Percentiles rank a stretch among this genome's conserved stretches.
phyloP scores from a whole-genome alignment of 1,140 invertebrate species.

The Zaprionus ghesquierei region DNA sequence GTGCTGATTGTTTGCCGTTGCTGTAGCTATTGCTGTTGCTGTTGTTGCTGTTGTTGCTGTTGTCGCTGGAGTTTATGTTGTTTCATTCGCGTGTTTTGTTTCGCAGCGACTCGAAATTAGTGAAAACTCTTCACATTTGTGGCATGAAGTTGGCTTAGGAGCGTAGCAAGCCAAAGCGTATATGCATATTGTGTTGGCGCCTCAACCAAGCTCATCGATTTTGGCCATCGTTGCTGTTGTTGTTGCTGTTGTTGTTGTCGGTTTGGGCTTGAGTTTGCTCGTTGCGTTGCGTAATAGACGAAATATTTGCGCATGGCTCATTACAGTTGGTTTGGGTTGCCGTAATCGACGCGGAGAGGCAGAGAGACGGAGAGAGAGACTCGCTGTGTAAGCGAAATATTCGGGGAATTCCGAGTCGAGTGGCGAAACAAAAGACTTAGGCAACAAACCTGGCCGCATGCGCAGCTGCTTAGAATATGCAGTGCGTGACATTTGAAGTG shows the following conservation, averaged over 20 bases:
- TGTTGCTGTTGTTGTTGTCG: constrained; percentile 36
- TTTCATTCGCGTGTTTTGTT: constrained; percentile 77
- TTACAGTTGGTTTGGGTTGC: constrained; percentile 71
- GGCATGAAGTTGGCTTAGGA: constrained; percentile 59
- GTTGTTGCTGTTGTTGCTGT: constrained; percentile 53
- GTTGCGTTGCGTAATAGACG: constrained; percentile 67
- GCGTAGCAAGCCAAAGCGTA: constrained; percentile 25
- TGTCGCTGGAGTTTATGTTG: constrained; percentile 38
- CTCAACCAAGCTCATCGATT: constrained; percentile 67
- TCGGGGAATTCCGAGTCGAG: constrained; percentile 46
- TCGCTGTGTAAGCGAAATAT: constrained; percentile 59
- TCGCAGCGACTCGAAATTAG: constrained; percentile 73
- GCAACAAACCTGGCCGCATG: constrained; percentile 52
- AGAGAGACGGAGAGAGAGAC: constrained; percentile 36
- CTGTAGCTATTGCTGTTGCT: not conserved
- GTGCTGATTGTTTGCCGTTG: constrained; percentile 60
- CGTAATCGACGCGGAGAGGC: constrained; percentile 61
- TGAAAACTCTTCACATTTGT: constrained; percentile 78
- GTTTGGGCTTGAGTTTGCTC: constrained; percentile 8
- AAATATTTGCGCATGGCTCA: constrained; percentile 79
- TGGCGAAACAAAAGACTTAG: constrained; percentile 78
- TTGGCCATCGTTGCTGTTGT: constrained; percentile 53
- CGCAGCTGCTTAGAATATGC: constrained; percentile 45
- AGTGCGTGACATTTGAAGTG: constrained; percentile 62
- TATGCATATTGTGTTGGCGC: constrained; percentile 73